phyloP scores from a whole-genome alignment of 2,888 invertebrate genomes.

The Brachycybe producta region DNA sequence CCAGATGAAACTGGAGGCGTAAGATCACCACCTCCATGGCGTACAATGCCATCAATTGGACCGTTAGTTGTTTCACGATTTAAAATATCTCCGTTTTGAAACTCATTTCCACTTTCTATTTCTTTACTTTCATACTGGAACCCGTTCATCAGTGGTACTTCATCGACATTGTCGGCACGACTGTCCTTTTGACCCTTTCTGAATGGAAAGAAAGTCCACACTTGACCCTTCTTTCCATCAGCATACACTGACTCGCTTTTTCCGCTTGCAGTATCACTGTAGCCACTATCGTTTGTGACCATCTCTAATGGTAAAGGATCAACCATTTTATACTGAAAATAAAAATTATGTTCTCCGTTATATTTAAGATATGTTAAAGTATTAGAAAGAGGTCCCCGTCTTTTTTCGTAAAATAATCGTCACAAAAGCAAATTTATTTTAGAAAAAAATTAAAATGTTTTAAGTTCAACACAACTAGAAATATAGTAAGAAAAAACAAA shows the following conservation, averaged over 20 bases:
- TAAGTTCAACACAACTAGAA: too few species aligned
- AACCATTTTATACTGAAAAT: conserved; percentile 1
- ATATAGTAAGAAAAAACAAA: too few species aligned
- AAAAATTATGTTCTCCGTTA: too few species aligned
- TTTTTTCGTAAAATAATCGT: too few species aligned
- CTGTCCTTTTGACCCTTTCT: not conserved
- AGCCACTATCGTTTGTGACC: conserved; percentile 4
- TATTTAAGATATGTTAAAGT: too few species aligned
- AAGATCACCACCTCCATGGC: conserved; percentile 14
- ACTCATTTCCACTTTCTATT: not conserved
- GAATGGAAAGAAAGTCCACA: not conserved
- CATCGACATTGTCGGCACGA: not conserved
- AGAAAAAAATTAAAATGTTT: too few species aligned
- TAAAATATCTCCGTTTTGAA: not conserved
- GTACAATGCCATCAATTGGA: conserved; percentile 5
- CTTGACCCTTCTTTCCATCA: conserved; percentile 1
- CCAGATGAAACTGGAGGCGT: conserved; percentile 1
- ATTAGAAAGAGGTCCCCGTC: too few species aligned
- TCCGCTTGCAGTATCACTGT: conserved; percentile 1
- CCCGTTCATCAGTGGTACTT: not conserved
- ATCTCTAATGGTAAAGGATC: conserved; percentile 1
- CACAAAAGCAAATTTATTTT: too few species aligned
- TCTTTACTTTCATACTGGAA: not conserved
- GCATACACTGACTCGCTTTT: not conserved
- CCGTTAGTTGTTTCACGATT: too few species aligned